A percentile compares a stretch with the other conserved stretches of the same genome.
Conservation (phyloP, 2,113 vertebrate species). For the Neolamprologus falcicula region DNA sequence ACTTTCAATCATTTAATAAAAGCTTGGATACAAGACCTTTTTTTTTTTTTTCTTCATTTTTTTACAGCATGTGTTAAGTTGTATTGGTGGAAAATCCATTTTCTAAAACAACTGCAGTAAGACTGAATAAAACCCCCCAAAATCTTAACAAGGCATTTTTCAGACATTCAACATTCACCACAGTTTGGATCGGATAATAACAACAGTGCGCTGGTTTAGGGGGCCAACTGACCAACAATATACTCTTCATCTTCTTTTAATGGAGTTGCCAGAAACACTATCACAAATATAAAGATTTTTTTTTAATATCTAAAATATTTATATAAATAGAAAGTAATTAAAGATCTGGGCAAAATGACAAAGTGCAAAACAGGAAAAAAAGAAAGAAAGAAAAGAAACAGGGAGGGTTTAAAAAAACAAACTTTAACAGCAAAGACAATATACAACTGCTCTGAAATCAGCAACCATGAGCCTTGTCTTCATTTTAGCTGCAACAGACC, state of each 20-base stretch:
- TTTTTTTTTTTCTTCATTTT: rapidly evolving
- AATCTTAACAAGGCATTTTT: conserved; percentile 9
- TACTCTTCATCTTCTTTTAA: conserved; percentile 10
- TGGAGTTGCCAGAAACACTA: conserved; percentile 30
- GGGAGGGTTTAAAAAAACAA: background rate
- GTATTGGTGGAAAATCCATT: conserved; percentile 24
- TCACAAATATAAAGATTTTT: conserved; percentile 51
- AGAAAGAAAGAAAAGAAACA: background rate
- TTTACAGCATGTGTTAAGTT: conserved; percentile 36
- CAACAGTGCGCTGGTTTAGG: background rate
- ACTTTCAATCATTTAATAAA: conserved; percentile 64
- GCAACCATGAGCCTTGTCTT: background rate
- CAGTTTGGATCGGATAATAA: conserved; percentile 21
- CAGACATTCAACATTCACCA: conserved; percentile 32
- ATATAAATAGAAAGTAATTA: conserved; percentile 59
- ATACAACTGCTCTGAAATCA: conserved; percentile 9
- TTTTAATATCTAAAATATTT: conserved; percentile 32
- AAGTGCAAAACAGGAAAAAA: conserved; percentile 51
- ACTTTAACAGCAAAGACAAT: conserved; percentile 15
- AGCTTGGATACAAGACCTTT: conserved; percentile 41
- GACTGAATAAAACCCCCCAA: background rate
- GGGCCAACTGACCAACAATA: conserved; percentile 7
- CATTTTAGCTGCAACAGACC: conserved; percentile 36
- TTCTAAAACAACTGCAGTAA: conserved; percentile 6
- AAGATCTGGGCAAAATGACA: conserved; percentile 48